phyloP scores from a whole-genome alignment of 2,797 vertebrate species.

The Hippopotamyrus pictus region DNA sequence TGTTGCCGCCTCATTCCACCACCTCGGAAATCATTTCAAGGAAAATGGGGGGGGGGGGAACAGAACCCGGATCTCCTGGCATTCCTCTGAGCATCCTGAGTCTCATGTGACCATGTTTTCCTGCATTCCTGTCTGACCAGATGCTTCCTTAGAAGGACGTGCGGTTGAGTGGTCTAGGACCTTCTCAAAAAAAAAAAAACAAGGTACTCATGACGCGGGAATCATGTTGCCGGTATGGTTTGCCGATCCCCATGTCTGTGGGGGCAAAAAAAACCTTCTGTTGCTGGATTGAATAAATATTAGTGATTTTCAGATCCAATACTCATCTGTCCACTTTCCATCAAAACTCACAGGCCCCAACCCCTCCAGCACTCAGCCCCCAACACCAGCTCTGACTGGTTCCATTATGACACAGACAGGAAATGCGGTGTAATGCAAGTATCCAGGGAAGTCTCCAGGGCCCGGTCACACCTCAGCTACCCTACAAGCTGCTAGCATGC shows the following conservation, averaged over 20 bases:
- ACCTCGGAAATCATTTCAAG: background rate
- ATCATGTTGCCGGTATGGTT: background rate
- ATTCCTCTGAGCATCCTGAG: constrained; percentile 37
- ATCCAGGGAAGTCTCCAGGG: constrained; percentile 24
- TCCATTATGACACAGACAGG: constrained; percentile 28
- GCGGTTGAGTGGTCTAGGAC: background rate
- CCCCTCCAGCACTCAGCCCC: background rate
- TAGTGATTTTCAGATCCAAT: background rate
- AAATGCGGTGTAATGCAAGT: constrained; percentile 32
- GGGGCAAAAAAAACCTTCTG: background rate
- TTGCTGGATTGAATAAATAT: background rate
- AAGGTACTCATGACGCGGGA: background rate
- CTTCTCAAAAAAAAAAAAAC: background rate
- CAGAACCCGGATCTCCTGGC: constrained; percentile 21
- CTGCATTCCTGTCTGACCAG: constrained; percentile 41
- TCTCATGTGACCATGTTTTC: constrained; percentile 41
- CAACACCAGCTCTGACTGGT: background rate
- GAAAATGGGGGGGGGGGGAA: background rate
- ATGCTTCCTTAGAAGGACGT: background rate
- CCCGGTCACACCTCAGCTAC: constrained; percentile 34
- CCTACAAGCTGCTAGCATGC: constrained; percentile 29
- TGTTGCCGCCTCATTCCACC: background rate
- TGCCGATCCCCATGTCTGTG: background rate
- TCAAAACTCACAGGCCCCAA: background rate
- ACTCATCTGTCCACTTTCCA: background rate